Evolutionary conservation across 1,140 invertebrate species (phyloP), one percentile per base, ranked within the genome.

Genomic region (Heliconius hewitsoni): DNA sequence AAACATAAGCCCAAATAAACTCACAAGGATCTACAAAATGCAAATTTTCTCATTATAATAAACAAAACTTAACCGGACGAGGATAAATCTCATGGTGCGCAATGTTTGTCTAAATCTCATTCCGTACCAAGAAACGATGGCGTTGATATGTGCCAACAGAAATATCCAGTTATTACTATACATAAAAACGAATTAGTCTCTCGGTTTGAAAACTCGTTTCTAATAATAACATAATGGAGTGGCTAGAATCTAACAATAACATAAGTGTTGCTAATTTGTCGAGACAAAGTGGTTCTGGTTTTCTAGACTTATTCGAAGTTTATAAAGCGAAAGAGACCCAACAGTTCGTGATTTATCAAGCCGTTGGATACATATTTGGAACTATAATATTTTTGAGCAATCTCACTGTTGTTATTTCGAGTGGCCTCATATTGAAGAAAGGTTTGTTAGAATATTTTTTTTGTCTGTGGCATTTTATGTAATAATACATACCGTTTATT

Each of bases 321-420:
- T 93, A 86, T 70, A 86, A 79, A 57, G 83, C 79, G 30, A 87
- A 79, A n/a, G 92, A 92, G 39, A 85, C 75, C 11, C 85, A 91
- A 76, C 87, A 92, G 70, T 83, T 92, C 60, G 76, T 85, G 3
- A 76, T 78, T 52, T 93, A 91, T 74, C 90, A 83, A 82, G 83
- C 73, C 3, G 82, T 91, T 0, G 88, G 89, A n/a, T 94, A 90
- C 76, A 79, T 94, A 6, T 84, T 96, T 73, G 95, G 95, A 1
- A 83, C 85, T 5, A 76, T 96, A 13, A 95, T 95, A 75, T 93
- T 96, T 71, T 72, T 95, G 5, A 92, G 95, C 76, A 96, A 96
- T 86, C 83, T 95, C 27, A 91, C 93, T 1, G 95, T 96, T n/a
- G 95, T 96, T 16, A 87, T 96, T 76, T 96, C 95, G 3, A 96